Base-by-base conservation (phyloP, 2,888 invertebrate species). In the Geophilus truncorum region DNA sequence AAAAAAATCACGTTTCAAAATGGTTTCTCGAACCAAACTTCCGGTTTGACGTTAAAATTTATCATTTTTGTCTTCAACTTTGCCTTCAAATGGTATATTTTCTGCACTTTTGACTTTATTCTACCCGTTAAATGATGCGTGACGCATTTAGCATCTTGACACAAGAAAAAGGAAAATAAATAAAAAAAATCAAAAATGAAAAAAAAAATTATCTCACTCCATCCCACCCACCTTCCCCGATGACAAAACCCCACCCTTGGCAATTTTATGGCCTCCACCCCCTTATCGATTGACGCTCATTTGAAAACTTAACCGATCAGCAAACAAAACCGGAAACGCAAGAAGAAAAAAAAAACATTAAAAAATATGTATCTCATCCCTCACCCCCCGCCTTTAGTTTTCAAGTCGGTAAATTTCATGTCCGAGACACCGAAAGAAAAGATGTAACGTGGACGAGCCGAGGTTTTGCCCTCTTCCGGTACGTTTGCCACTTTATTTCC, bases 81-180 rank as follows among this genome's bases (percentile, higher is more conserved):
- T 62, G 79, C 79, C 62, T 79, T 57, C 30, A 79, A 79, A 79
- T 79, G 79, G 79, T 1, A 57, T 32, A 79, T 79, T 79, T 79
- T 79, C 79, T 79, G 79, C 57, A 79, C 79, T 79, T 79, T 79
- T 79, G 79, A 79, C 79, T 79, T 79, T 79, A 79, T 79, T 79
- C 62, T 79, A 57, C 79, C 62, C 7, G 79, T 57, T 62, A 57
- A 79, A 79, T 79, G 79, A 70, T 18, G 32, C 79, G 62, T 79
- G 79, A 51, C 30, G 62, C 79, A 36, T 79, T 79, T 79, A 79
- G 79, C 79, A 79, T 79, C 79, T 62, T 62, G 79, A 30, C 30
- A 28, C 25, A 70, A 23, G n/a, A 7, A 10, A 3, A 3, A 25
- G 28, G n/a, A 70, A 70, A 70, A 70, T 25, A 1, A 9, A 15